Evolutionary conservation across 2,113 vertebrate genomes (phyloP).

Genomic region (Rattus norvegicus): GRCr8 NC_086025.1:59683001-59683500

Average conservation of each 20-base stretch:
- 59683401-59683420: background rate
- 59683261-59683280: background rate
- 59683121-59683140: slow-evolving; percentile 6
- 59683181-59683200: background rate
- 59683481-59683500: background rate
- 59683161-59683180: slow-evolving; percentile 14
- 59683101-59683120: background rate
- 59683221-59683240: background rate
- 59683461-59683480: background rate
- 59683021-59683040: slow-evolving; percentile 18
- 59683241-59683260: background rate
- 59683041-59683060: slow-evolving; percentile 8
- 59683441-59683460: background rate
- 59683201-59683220: background rate
- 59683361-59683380: background rate
- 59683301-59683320: background rate
- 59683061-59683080: background rate
- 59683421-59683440: background rate
- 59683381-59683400: background rate
- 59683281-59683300: background rate
- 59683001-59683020: background rate
- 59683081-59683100: background rate
- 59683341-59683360: background rate
- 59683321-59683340: background rate
- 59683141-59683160: background rate